Conservation (phyloP, 2,113 vertebrate species). For the Gavia stellata region DNA sequence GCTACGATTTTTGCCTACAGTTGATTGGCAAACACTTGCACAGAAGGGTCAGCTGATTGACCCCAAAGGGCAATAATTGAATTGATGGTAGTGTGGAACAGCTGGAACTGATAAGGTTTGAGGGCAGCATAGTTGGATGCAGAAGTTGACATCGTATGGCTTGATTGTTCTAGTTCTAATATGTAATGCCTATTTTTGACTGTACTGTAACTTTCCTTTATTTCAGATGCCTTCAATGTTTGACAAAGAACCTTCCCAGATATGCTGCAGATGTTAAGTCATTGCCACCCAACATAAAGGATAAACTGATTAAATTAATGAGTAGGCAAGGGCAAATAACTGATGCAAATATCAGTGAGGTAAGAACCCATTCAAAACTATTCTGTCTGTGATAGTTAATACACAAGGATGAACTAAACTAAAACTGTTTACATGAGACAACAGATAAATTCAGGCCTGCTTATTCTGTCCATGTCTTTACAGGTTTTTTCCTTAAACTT, state of each 20-base stretch:
- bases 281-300: constrained; percentile 81
- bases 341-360: constrained; percentile 83
- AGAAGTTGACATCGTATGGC: neutral
- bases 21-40: neutral
- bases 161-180: neutral
- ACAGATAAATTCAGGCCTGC: neutral
- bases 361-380: constrained; percentile 55
- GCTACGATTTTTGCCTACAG: neutral
- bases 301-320: constrained; percentile 82
- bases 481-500: neutral
- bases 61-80: neutral
- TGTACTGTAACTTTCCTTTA: neutral
- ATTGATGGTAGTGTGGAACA: neutral
- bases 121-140: neutral
- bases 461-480: neutral
- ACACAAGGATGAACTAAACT: neutral
- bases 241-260: constrained; percentile 73
- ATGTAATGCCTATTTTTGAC: neutral
- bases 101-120: neutral
- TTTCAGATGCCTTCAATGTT: constrained; percentile 74
- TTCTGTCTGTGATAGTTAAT: neutral
- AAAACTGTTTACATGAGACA: neutral
- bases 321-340: constrained; percentile 77
- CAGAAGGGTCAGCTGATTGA: neutral
- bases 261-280: constrained; percentile 75